Conservation (phyloP, 2,113 vertebrate species). For the Ondatra zibethicus region DNA sequence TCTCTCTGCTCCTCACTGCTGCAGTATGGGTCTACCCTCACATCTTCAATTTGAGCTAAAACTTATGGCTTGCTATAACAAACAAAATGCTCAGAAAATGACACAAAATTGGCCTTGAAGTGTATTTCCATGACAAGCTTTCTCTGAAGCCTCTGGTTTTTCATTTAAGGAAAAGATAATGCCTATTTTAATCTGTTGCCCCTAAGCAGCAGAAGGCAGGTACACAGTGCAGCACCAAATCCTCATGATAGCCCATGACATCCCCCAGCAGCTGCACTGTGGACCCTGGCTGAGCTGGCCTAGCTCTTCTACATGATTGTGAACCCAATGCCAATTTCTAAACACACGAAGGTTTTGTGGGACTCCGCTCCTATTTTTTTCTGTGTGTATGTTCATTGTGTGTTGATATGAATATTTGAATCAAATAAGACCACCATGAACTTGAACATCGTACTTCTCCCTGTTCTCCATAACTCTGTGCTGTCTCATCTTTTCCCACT, state of each 20-base stretch:
- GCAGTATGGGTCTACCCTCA: neutral
- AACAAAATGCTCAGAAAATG: neutral
- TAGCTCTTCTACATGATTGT: neutral
- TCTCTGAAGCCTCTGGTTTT: neutral
- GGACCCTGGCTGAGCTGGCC: neutral
- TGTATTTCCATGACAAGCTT: neutral
- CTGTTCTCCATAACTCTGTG: neutral
- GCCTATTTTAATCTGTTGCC: neutral
- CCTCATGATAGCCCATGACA: neutral
- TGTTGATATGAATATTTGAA: neutral
- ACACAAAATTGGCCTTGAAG: slow-evolving; percentile 23
- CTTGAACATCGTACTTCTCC: neutral
- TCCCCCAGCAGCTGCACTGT: neutral
- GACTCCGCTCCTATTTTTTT: neutral
- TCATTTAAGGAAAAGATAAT: neutral
- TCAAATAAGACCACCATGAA: neutral
- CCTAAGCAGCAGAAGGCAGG: neutral
- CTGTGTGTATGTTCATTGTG: neutral
- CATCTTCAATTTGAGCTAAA: neutral
- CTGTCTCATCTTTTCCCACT: neutral
- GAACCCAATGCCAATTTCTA: neutral
- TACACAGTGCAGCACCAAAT: neutral
- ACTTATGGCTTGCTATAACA: neutral
- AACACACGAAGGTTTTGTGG: neutral
- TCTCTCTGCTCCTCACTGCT: neutral